These are phyloP conservation scores for Hydractinia symbiolongicarpus DNA, from an alignment of 30 jellyfish, hydroid and myxozoan species.

Conservation along the genomic window DNA sequence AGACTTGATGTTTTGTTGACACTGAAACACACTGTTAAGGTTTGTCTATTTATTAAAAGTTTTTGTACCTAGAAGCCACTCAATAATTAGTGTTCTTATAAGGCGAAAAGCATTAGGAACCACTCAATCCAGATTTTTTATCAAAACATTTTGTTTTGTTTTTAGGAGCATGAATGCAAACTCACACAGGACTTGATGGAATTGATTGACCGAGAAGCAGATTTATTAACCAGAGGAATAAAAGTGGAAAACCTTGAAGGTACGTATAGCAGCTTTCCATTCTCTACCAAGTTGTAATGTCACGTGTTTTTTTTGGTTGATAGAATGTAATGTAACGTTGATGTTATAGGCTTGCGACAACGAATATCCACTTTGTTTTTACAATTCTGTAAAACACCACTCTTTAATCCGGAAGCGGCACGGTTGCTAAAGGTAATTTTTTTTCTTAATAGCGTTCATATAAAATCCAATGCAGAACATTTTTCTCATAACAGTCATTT, in stretches of 20 bases:
- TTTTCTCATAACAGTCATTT: no score
- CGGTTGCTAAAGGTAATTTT: conserved; percentile 59
- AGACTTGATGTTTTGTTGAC: conserved; percentile 82
- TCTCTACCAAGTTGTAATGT: no score
- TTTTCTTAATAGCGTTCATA: not conserved
- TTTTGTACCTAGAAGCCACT: no score
- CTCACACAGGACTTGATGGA: conserved; percentile 72
- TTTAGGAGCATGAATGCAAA: conserved; percentile 79
- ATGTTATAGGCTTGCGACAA: conserved; percentile 69
- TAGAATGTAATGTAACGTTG: not conserved
- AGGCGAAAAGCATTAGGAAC: no score
- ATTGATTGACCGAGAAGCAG: conserved; percentile 83
- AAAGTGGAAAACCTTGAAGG: conserved; percentile 75
- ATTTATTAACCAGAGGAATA: conserved; percentile 64
- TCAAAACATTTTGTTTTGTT: not conserved
- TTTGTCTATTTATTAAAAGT: not conserved
- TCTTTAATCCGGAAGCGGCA: conserved; percentile 84
- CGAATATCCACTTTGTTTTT: conserved; percentile 73
- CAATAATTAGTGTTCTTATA: no score
- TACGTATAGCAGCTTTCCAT: not conserved
- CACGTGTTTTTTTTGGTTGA: no score
- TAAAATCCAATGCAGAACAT: no score
- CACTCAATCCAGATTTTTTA: no score
- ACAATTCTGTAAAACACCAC: conserved; percentile 84
- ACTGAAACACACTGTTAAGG: conserved; percentile 73